Conservation (phyloP, 2,113 vertebrate species). For the Phoxinus phoxinus region DNA sequence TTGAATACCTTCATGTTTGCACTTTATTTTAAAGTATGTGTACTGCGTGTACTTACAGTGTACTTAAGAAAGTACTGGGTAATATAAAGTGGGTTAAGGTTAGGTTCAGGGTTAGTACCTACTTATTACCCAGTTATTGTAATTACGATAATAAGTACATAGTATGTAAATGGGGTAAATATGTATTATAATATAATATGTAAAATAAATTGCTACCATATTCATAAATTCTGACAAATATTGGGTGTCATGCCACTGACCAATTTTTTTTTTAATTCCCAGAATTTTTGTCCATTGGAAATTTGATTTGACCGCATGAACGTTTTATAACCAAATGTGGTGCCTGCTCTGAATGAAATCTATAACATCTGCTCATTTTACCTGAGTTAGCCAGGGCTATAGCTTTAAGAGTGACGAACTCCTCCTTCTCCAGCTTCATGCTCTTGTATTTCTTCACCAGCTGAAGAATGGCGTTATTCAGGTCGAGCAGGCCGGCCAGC, state of each 20-base stretch:
- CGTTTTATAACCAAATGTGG: slow-evolving; percentile 51
- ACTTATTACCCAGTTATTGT: too few species aligned
- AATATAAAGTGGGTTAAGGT: too few species aligned
- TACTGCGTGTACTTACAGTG: too few species aligned
- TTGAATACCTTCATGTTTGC: too few species aligned
- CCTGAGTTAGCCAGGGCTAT: slow-evolving; percentile 99
- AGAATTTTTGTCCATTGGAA: neutral
- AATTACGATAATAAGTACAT: too few species aligned
- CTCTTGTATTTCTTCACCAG: slow-evolving; percentile 98
- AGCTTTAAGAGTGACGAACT: slow-evolving; percentile 98
- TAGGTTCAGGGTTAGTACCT: too few species aligned
- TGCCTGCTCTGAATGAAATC: slow-evolving; percentile 31
- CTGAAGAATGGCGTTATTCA: slow-evolving; percentile 98
- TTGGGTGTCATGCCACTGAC: neutral
- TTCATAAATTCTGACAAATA: neutral
- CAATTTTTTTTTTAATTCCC: neutral
- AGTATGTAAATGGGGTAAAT: too few species aligned
- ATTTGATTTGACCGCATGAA: neutral
- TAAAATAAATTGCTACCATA: too few species aligned
- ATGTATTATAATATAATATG: too few species aligned
- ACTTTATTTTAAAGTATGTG: too few species aligned
- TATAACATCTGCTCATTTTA: slow-evolving; percentile 65
- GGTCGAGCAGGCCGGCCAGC: slow-evolving; percentile 94
- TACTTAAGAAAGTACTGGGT: too few species aligned
- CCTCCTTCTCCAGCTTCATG: slow-evolving; percentile 99